A percentile compares a stretch with the other conserved stretches of the same genome.
Conservation (phyloP, 2,113 vertebrate species). For the Formicarius rufipectus region DNA sequence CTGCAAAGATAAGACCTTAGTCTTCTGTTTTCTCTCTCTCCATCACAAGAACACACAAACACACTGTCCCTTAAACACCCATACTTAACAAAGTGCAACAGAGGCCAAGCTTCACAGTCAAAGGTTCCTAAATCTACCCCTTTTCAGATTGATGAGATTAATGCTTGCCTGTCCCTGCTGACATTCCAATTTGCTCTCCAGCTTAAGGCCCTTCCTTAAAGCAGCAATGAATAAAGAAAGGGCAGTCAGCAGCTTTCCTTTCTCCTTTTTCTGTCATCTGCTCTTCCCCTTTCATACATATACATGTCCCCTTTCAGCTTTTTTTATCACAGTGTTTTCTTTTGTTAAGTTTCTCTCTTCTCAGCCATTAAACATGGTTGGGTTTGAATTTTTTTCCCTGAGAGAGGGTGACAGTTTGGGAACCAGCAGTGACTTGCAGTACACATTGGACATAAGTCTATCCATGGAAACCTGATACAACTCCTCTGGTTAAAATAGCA, state of each 20-base stretch:
- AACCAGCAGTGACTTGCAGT: background rate
- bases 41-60: background rate
- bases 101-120: background rate
- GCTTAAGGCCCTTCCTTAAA: background rate
- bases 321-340: background rate
- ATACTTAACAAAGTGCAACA: background rate
- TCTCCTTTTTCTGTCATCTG: background rate
- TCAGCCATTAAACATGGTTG: background rate
- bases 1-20: background rate
- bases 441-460: background rate
- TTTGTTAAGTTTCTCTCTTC: background rate
- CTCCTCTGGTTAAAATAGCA: conserved; percentile 52
- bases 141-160: background rate
- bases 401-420: background rate
- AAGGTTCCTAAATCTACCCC: background rate
- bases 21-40: conserved; percentile 22
- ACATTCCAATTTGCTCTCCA: conserved; percentile 15
- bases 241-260: background rate
- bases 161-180: background rate
- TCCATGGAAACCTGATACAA: background rate
- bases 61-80: background rate
- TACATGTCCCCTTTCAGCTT: background rate
- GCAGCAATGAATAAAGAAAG: background rate
- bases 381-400: background rate
- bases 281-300: background rate